A percentile compares a stretch with the other conserved stretches of the same genome.
These are phyloP conservation scores for Philereme vetulata DNA, from an alignment of 2,888 invertebrate genomes.

Conservation along the genomic window DNA sequence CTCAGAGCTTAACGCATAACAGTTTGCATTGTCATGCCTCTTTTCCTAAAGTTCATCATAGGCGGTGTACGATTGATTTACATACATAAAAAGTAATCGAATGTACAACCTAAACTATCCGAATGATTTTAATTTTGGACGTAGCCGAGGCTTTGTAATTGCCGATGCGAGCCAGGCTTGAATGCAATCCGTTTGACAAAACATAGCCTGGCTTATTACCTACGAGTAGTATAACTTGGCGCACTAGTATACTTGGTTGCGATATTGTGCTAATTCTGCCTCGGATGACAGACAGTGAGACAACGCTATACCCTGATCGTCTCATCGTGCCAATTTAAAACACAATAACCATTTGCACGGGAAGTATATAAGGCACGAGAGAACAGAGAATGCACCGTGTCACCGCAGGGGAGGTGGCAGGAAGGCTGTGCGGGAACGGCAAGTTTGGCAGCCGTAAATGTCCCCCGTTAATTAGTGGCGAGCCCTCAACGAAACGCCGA, in stretches of 20 bases:
- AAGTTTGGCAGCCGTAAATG: conserved; percentile 74
- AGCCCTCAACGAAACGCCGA: conserved; percentile 64
- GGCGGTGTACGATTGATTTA: too few species aligned
- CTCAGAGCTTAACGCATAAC: conserved; percentile 45
- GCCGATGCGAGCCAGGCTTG: conserved; percentile 15
- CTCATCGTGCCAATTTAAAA: too few species aligned
- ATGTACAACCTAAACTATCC: not conserved
- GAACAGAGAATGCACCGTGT: conserved; percentile 44
- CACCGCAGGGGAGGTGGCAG: conserved; percentile 43
- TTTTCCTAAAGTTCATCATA: conserved; percentile 1
- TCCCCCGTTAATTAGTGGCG: conserved; percentile 75
- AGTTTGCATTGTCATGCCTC: conserved; percentile 30
- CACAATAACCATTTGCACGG: too few species aligned
- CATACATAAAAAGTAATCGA: not conserved
- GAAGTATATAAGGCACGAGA: too few species aligned
- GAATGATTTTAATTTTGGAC: not conserved
- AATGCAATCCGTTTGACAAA: conserved; percentile 42
- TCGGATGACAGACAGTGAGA: too few species aligned
- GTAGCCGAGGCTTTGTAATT: too few species aligned
- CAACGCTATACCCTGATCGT: too few species aligned
- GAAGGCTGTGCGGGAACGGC: conserved; percentile 55
- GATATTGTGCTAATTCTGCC: too few species aligned
- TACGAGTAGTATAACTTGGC: too few species aligned
- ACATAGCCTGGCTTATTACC: conserved; percentile 21
- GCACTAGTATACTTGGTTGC: too few species aligned